These are phyloP conservation scores for Acanthosoma haemorrhoidale DNA, from an alignment of 2,888 invertebrate species.

Conservation along the genomic window DNA sequence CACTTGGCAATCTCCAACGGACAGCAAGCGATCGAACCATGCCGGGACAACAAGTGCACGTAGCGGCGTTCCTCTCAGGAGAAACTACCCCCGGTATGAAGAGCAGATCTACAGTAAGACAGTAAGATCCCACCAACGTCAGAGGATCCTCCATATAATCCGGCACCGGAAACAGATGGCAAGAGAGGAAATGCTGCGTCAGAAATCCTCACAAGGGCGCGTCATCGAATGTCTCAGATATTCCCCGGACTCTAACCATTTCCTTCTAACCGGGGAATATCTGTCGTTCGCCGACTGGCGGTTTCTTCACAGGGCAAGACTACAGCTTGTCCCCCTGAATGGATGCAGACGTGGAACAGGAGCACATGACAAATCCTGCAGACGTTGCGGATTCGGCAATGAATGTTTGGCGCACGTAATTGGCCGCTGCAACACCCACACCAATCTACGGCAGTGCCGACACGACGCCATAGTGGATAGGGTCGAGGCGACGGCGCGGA, in stretches of 20 bases:
- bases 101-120: neutral
- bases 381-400: neutral
- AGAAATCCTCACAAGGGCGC: slow-evolving; percentile 32
- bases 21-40: neutral
- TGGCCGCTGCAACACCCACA: slow-evolving; percentile 11
- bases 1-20: neutral
- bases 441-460: neutral
- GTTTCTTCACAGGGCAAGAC: too few species aligned
- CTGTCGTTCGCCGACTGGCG: too few species aligned
- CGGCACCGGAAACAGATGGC: neutral
- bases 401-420: slow-evolving; percentile 21
- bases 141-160: slow-evolving; percentile 4
- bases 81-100: neutral
- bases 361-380: neutral
- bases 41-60: too few species aligned
- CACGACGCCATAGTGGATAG: slow-evolving; percentile 21
- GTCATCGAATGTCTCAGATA: slow-evolving; percentile 32
- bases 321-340: slow-evolving; percentile 32
- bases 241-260: too few species aligned
- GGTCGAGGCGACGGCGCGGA: neutral
- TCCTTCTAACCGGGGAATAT: too few species aligned
- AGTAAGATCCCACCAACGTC: neutral
- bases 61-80: neutral
- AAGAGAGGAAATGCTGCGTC: slow-evolving; percentile 5
- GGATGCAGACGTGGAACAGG: too few species aligned